Percentiles rank a stretch among this genome's conserved stretches.
Conservation (phyloP, 2,888 invertebrate species). For the Enchytraeus crypticus region DNA sequence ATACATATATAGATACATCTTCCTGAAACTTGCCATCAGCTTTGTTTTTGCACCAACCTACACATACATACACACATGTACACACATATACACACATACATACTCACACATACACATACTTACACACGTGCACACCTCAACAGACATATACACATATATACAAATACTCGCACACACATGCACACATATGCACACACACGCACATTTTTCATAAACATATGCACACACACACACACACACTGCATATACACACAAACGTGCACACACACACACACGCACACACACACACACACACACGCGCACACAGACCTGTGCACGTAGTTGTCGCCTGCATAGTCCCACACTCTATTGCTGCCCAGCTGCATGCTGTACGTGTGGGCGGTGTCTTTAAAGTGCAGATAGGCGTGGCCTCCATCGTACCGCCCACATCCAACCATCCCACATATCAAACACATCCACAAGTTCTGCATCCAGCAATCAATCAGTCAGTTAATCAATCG, state of each 20-base stretch:
- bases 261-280: background rate
- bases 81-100: no score
- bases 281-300: background rate
- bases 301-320: conserved; percentile 86
- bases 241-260: background rate
- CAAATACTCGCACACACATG: no score
- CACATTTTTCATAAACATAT: no score
- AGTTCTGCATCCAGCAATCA: conserved; percentile 50
- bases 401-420: conserved; percentile 82
- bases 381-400: conserved; percentile 74
- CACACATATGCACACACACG: no score
- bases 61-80: no score
- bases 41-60: no score
- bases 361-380: conserved; percentile 96
- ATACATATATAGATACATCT: no score
- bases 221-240: background rate
- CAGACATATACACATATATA: no score
- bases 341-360: conserved; percentile 87
- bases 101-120: no score
- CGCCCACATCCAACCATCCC: conserved; percentile 97
- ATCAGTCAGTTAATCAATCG: no score
- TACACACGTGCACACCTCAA: no score
- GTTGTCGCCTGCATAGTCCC: conserved; percentile 98
- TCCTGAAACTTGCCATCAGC: no score
- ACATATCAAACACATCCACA: conserved; percentile 98